Base-by-base conservation (phyloP, 2,113 vertebrate genomes). In the Noctilio leporinus region DNA sequence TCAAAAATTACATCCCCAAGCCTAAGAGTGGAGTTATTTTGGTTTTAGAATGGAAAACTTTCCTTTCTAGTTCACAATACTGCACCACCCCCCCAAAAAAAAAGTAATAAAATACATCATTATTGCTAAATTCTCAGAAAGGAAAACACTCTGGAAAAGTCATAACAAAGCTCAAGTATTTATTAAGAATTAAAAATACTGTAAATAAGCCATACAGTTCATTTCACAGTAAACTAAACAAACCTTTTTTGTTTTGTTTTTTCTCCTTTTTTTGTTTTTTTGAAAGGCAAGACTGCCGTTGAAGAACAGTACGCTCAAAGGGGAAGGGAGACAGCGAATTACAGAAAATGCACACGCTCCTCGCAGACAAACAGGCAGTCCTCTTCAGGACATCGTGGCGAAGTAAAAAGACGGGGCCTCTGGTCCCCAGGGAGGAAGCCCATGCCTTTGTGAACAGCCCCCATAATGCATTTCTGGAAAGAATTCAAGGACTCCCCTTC, bases 151-250 rank as follows among this genome's bases (percentile, higher is more conserved):
- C 92, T 75, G 85, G 87, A 95, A 95, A 96, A 38, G 38, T 97
- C 93, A n/a, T 97, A 98, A 98, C 97, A 98, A 98, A 98, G 98
- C 97, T 98, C 98, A 96, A 98, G 97, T 97, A 95, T 98, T 98
- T 98, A 98, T 98, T 98, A 98, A 97, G 98, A 98, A 98, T 98
- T 98, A 98, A 98, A 98, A 98, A 98, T 98, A 98, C 95, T 65
- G 97, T 98, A 97, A 98, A 97, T 97, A 98, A 98, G 97, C 98
- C 97, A 96, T 97, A 98, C 97, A 97, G 94, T 98, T 97, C 95
- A 96, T 98, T 98, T 98, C 98, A 98, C 98, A 98, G 98, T 98
- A 98, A 98, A 98, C 98, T 98, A 98, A 98, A 98, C 97, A 97
- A 97, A 97, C 65, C 75, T 97, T 93, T 93, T 91, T 90, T 72